These are phyloP conservation scores for Chelmon rostratus DNA, from an alignment of 2,797 vertebrate species.

Conservation along the genomic window DNA sequence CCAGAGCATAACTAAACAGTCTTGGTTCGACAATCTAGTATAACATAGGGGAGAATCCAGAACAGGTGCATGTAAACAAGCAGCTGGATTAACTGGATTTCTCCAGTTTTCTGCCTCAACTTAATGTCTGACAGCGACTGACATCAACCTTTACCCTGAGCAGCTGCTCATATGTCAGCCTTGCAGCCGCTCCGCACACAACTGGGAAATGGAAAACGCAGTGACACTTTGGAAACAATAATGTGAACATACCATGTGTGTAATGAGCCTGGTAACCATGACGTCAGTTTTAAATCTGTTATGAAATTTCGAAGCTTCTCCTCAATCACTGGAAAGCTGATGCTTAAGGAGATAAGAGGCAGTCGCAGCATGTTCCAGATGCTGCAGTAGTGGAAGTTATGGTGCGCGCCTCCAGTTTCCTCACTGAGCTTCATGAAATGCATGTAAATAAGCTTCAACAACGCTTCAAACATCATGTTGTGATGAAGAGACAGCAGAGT, in stretches of 20 bases:
- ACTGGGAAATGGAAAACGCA: background rate
- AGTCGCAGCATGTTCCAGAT: constrained; percentile 17
- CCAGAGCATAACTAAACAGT: too few species aligned
- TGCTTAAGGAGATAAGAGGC: constrained; percentile 21
- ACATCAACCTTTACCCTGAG: constrained; percentile 11
- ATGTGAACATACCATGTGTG: constrained; percentile 35
- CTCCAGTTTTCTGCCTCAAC: background rate
- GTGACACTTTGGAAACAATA: constrained; percentile 14
- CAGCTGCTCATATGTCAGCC: constrained; percentile 26
- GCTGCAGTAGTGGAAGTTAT: constrained; percentile 16
- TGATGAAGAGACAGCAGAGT: constrained; percentile 19
- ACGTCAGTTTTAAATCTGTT: constrained; percentile 38
- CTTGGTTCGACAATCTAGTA: too few species aligned
- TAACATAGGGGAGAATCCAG: too few species aligned
- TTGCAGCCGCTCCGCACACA: constrained; percentile 1
- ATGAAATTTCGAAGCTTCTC: constrained; percentile 22
- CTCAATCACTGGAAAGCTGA: constrained; percentile 31
- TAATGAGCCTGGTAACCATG: constrained; percentile 41
- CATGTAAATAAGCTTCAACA: constrained; percentile 32
- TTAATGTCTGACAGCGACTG: background rate
- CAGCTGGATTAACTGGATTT: too few species aligned
- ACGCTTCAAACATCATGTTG: background rate
- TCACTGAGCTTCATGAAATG: constrained; percentile 30
- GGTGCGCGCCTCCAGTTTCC: constrained; percentile 19
- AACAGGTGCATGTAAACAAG: too few species aligned